Base-by-base conservation (phyloP, 2,888 invertebrate genomes). In the Drymonia ruficornis region DNA sequence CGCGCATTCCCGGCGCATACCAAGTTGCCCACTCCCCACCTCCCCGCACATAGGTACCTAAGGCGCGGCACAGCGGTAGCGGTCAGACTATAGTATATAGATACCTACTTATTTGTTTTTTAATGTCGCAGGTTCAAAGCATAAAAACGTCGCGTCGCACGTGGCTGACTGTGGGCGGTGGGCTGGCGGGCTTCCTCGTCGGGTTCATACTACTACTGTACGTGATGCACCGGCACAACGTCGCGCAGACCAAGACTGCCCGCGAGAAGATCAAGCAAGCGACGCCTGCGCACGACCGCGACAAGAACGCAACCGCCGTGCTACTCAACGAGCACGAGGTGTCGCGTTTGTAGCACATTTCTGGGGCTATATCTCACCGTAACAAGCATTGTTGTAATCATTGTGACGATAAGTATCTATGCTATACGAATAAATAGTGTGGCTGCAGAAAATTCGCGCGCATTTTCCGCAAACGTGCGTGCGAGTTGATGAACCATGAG, bases 191-290 rank as follows among this genome's bases (percentile, higher is more conserved):
- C 0, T 93, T 93, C 63, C 83, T 93, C 1, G 77, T 93, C 1
- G 86, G 86, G 9, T 93, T 93, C 71, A 89, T 93, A 11, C 70
- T 92, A 31, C 76, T 93, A 1, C 78, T 93, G n/a, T 93, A 88
- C 70, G 61, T 88, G 46, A 88, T 93, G 87, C 93, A 93, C 55
- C 80, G 91, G 18, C 83, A 88, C 66, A 93, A 93, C 67, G 93
- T 92, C 13, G 80, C 87, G 6, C 87, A 86, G 58, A 90, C 87
- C 1, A 91, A 87, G 57, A 82, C 79, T 36, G 78, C 75, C 8
- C 78, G 80, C 0, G 84, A 86, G 60, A 83, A 84, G 56, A 55
- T 81, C 12, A 83, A 84, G 55, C 81, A 86, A 49, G 59, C 76
- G 1, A 77, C 73, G 9, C 78, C 84, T 1, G 49, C 67, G 0